Evolutionary conservation across 2,113 vertebrate genomes (phyloP), one percentile per base, ranked within the genome.

Genomic region (Caretta caretta): DNA sequence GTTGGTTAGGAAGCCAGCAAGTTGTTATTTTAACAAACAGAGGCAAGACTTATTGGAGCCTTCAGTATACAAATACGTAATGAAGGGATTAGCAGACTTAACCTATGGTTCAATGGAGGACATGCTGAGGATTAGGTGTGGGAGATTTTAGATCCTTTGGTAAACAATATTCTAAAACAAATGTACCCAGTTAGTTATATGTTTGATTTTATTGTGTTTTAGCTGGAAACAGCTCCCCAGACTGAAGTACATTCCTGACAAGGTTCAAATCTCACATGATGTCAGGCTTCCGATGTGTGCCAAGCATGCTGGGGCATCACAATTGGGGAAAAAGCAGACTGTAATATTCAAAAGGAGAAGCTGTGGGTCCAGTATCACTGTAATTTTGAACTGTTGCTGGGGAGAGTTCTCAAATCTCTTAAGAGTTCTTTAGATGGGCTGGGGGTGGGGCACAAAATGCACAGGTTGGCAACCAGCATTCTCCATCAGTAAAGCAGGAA

Each of bases 21-120:
- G 81, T 75, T 93, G 85, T 94, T 95, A 92, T 96, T 96, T 97
- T 59, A 92, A 91, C 82, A 97, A 94, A 94, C 85, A 94, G 93
- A 95, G 54, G 65, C 90, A 95, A 97, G 89, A 96, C 75, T 96
- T 92, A 95, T 95, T 84, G 88, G 90, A 96, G 79, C 86, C 92
- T 94, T 91, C 65, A 53, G 48, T 88, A 90, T 90, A 90, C 87
- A 93, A 93, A 95, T 88, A 84, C 1, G 1, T 92, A 94, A 93
- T 80, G 86, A 94, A 88, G 38, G 86, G 81, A 95, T 95, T 94
- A 94, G 84, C 24, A 75, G 94, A 76, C 10, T 90, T 96, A 95
- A 91, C 86, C 90, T 80, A 50, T 62, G 62, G 54, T 90, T 93
- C 87, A 91, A 0, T 75, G 42, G 75, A 96, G 57, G 88, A 69